Evolutionary conservation across 2,888 invertebrate genomes (phyloP).

Genomic region (Lottia gigantea): DNA sequence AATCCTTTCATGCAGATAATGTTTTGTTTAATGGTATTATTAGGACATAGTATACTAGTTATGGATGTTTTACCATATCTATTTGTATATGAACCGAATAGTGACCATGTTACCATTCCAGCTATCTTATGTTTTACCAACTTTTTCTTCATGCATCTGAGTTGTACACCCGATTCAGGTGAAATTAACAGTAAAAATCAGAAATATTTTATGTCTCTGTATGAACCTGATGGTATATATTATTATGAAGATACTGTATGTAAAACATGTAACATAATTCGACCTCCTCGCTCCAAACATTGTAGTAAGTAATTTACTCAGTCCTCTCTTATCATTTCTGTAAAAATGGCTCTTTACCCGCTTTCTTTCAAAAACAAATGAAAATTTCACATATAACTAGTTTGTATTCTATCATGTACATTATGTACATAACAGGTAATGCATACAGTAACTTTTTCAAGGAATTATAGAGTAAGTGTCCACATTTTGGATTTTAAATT

Average conservation of each 20-base stretch:
- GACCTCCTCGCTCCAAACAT: conserved; percentile 65
- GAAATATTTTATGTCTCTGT: conserved; percentile 39
- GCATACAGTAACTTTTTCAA: too few relatives aligned
- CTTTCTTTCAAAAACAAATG: too few relatives aligned
- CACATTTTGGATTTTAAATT: too few relatives aligned
- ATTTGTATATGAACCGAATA: conserved; percentile 47
- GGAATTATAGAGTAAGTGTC: too few relatives aligned
- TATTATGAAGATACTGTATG: conserved; percentile 48
- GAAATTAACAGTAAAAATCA: conserved; percentile 47
- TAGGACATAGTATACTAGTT: conserved; percentile 53
- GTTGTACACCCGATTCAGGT: conserved; percentile 59
- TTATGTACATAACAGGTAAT: too few relatives aligned
- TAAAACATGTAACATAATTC: conserved; percentile 54
- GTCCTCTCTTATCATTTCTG: too few relatives aligned
- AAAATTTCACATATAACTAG: too few relatives aligned
- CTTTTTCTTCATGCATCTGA: conserved; percentile 50
- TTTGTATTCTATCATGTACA: too few relatives aligned
- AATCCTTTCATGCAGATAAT: conserved; percentile 59
- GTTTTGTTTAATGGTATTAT: conserved; percentile 48
- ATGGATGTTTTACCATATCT: conserved; percentile 58
- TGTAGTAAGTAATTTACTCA: conserved; percentile 62
- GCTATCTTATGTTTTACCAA: conserved; percentile 50
- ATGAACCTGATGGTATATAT: conserved; percentile 52
- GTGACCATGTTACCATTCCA: conserved; percentile 55
- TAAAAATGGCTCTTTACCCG: too few relatives aligned